These are phyloP conservation scores for Danionella dracula DNA, from an alignment of 2,797 vertebrate genomes.

Conservation along the genomic window DNA sequence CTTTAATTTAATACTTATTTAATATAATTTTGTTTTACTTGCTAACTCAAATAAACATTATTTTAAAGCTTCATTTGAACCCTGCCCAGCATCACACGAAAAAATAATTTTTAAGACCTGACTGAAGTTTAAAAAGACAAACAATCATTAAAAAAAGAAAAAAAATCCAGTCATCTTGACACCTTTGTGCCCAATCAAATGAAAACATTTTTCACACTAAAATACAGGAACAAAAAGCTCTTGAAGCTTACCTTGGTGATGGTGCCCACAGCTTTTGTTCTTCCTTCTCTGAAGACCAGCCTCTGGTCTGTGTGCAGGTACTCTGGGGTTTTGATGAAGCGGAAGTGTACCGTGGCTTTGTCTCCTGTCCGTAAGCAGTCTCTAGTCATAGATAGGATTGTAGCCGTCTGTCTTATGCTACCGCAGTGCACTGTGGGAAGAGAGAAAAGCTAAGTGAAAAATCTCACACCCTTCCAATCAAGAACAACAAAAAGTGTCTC, in stretches of 20 bases:
- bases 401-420: slow-evolving; percentile 94
- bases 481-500: slow-evolving; percentile 8
- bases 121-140: too few relatives aligned
- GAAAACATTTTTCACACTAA: too few relatives aligned
- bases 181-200: too few relatives aligned
- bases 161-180: too few relatives aligned
- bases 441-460: not conserved
- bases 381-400: slow-evolving; percentile 93
- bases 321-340: slow-evolving; percentile 89
- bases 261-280: slow-evolving; percentile 86
- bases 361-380: slow-evolving; percentile 93
- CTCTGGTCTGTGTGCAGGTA: slow-evolving; percentile 84
- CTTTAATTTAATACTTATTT: too few relatives aligned
- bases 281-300: slow-evolving; percentile 83
- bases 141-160: too few relatives aligned
- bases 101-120: too few relatives aligned
- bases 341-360: slow-evolving; percentile 92
- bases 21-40: too few relatives aligned
- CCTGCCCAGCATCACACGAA: too few relatives aligned
- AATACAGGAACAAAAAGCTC: too few relatives aligned
- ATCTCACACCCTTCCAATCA: not conserved
- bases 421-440: slow-evolving; percentile 70
- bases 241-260: slow-evolving; percentile 77
- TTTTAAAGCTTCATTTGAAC: too few relatives aligned
- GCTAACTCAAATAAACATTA: too few relatives aligned